Evolutionary conservation across 2,113 vertebrate species (phyloP).

Genomic region (Hucho hucho): DNA sequence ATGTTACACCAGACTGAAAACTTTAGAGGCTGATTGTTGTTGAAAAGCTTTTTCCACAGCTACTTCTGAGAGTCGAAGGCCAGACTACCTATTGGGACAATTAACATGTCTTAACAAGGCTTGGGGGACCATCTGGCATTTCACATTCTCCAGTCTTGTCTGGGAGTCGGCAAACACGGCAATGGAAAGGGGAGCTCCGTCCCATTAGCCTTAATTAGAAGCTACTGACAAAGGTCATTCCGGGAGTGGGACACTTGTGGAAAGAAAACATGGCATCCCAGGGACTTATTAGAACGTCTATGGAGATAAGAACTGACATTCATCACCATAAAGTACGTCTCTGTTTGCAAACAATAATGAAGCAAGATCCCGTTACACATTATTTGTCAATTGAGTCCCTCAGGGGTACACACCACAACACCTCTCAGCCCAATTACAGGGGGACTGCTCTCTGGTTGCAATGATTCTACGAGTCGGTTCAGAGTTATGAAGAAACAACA

Average conservation of each 20-base stretch:
- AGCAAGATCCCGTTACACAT: not conserved
- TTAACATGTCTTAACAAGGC: conserved; percentile 15
- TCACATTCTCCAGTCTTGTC: conserved; percentile 8
- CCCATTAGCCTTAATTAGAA: conserved; percentile 28
- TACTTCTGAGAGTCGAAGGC: not conserved
- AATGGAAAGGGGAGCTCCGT: not conserved
- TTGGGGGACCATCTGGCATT: conserved; percentile 33
- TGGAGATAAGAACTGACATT: conserved; percentile 9
- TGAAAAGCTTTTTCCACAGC: conserved; percentile 6
- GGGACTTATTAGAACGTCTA: conserved; percentile 15
- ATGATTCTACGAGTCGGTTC: not conserved
- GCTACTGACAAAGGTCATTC: conserved; percentile 23
- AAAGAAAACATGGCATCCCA: not conserved
- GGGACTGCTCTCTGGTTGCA: not conserved
- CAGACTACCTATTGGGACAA: not conserved
- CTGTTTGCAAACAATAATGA: not conserved
- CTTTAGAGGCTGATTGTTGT: not conserved
- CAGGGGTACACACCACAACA: too few relatives aligned
- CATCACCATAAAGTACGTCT: not conserved
- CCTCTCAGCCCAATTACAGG: not conserved
- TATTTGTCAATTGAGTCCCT: not conserved
- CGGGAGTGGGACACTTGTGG: conserved; percentile 13
- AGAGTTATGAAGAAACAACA: not conserved
- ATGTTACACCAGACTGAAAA: not conserved
- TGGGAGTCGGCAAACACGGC: not conserved